Percentiles rank a stretch among this genome's conserved stretches.
Evolutionary conservation across 2,113 vertebrate species (phyloP).

Genomic region (Lasiurus borealis): DNA sequence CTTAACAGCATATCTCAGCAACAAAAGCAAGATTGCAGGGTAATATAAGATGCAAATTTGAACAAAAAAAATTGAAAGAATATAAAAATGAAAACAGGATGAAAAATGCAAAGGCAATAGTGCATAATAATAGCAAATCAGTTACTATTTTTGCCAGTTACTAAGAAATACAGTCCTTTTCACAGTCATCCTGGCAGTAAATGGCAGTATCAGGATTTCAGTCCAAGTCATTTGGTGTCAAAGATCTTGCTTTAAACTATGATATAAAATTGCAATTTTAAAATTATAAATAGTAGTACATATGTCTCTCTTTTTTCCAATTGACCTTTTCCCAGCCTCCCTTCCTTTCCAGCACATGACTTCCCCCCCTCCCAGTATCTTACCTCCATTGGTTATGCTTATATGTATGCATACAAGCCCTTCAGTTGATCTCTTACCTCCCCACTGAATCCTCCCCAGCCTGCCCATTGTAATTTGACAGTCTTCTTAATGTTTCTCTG

Average conservation of each 20-base stretch:
- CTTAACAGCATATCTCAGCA: not conserved
- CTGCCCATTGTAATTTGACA: too few species aligned
- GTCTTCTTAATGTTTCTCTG: too few species aligned
- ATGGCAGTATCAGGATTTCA: not conserved
- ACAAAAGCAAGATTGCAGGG: not conserved
- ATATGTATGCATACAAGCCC: too few species aligned
- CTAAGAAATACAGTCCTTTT: not conserved
- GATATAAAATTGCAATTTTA: not conserved
- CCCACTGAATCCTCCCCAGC: too few species aligned
- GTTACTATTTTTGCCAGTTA: not conserved
- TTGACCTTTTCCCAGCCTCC: too few species aligned
- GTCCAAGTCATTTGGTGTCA: not conserved
- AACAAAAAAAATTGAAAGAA: not conserved
- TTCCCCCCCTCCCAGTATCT: too few species aligned
- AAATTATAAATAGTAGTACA: too few species aligned
- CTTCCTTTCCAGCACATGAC: too few species aligned
- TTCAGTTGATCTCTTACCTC: too few species aligned
- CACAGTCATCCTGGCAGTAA: not conserved
- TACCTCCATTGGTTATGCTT: too few species aligned
- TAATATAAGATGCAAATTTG: not conserved
- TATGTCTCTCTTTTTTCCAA: too few species aligned
- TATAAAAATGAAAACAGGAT: not conserved
- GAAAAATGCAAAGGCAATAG: not conserved
- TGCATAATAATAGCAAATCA: not conserved
- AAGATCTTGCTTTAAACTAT: not conserved